Evolutionary conservation across 2,888 invertebrate genomes (phyloP).

Genomic region (Cheilosia soror): DNA sequence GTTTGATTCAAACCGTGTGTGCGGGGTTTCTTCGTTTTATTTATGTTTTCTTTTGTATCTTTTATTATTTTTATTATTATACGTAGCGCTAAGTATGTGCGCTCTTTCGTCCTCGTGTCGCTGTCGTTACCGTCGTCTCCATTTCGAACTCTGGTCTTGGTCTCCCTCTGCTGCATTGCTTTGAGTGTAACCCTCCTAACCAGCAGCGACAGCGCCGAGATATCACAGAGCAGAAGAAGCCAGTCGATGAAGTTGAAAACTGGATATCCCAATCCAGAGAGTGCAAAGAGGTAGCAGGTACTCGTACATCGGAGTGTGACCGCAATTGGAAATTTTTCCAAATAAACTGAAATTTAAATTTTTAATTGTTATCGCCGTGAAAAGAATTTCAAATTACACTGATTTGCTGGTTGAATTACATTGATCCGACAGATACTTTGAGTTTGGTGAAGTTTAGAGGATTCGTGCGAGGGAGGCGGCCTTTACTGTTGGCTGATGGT

Average conservation of each 20-base stretch:
- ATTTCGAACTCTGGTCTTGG: conserved; percentile 45
- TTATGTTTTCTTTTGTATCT: conserved; percentile 20
- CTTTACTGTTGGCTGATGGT: conserved; percentile 27
- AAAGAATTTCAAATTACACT: conserved; percentile 43
- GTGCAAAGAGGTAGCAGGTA: conserved; percentile 49
- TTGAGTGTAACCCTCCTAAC: conserved; percentile 36
- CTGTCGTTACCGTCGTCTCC: conserved; percentile 56
- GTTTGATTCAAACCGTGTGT: conserved; percentile 74
- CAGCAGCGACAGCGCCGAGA: conserved; percentile 49
- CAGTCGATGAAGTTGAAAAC: conserved; percentile 45
- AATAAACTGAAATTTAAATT: conserved; percentile 42
- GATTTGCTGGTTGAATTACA: conserved; percentile 61
- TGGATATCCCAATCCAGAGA: conserved; percentile 53
- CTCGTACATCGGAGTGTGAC: conserved; percentile 12
- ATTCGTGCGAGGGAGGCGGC: conserved; percentile 38
- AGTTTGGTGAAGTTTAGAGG: conserved; percentile 56
- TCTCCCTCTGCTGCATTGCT: conserved; percentile 72
- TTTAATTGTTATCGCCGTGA: conserved; percentile 66
- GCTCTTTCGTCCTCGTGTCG: conserved; percentile 57
- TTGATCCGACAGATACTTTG: conserved; percentile 71
- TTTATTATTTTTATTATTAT: conserved; percentile 70
- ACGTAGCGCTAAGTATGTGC: conserved; percentile 50
- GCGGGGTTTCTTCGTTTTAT: conserved; percentile 68
- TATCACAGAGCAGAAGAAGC: conserved; percentile 57
- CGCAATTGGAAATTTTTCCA: conserved; percentile 48